Evolutionary conservation across 2,113 vertebrate species (phyloP).

Genomic region (Diphyllodes magnificus): DNA sequence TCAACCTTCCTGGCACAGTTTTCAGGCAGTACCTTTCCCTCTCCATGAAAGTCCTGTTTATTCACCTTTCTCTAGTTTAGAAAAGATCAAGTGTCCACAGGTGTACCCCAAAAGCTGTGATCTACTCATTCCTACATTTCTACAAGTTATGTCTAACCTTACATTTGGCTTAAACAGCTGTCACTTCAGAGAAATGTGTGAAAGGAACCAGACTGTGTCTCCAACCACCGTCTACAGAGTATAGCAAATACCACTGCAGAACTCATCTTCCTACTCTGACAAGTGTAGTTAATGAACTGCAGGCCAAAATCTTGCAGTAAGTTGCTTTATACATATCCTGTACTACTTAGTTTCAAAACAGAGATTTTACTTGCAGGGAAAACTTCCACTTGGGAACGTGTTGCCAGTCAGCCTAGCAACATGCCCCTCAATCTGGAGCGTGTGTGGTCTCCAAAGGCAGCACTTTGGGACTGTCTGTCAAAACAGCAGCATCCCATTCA

Average conservation of each 20-base stretch:
- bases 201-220: background rate
- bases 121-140: background rate
- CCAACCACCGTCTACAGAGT: background rate
- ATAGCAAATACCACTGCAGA: background rate
- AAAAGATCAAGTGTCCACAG: background rate
- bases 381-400: background rate
- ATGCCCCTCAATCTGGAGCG: background rate
- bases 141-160: background rate
- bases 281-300: background rate
- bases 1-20: background rate
- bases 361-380: background rate
- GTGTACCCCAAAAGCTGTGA: background rate
- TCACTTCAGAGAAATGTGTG: background rate
- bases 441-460: background rate
- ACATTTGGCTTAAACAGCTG: background rate
- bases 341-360: conserved; percentile 26
- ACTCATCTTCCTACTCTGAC: background rate
- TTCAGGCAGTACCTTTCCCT: background rate
- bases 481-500: background rate
- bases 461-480: conserved; percentile 3
- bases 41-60: background rate
- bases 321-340: background rate
- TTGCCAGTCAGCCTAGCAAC: background rate
- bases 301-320: conserved; percentile 21
- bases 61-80: conserved; percentile 9